Evolutionary conservation across 2,113 vertebrate species (phyloP), one percentile per base, ranked within the genome.

Genomic region (Percina caprodes): DNA sequence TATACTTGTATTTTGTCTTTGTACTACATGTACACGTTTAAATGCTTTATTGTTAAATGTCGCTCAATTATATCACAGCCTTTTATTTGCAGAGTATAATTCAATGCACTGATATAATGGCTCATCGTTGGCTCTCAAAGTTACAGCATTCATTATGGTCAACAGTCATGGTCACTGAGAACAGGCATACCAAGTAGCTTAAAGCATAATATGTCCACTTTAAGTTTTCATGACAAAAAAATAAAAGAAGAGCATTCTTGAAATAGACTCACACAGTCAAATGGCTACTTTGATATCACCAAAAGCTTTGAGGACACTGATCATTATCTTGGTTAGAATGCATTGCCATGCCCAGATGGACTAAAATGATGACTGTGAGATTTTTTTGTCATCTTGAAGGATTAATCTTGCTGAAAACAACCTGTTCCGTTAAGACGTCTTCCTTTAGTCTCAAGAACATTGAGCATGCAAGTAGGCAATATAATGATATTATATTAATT

Each of bases 321-420:
- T 79, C 62, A 56, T 63, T 61, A 77, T 73, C 55, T 69, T 8
- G 2, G 14, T 61, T 14, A n/a, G 52, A 69, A 52, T 60, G 21
- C 54, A n/a, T 59, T 69, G 49, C 33, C 21, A 18, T 61, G 30
- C 35, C 19, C 46, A 78, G 78, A 51, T 67, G 42, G n/a, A 60
- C 16, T 72, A 1, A 69, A 77, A 73, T 60, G 7, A 69, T 69
- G 55, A 72, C 2, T 48, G 11, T 65, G 67, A 63, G 61, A 72
- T 77, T 24, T 65, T 24, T 23, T 35, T 52, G 19, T 76, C 55
- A 52, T 45, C n/a, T 70, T 26, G 24, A 68, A 73, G 60, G 62
- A 52, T 58, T 62, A 55, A 51, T 21, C 24, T 42, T 42, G 14
- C 19, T 33, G 21, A 35, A 49, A 68, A 39, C 39, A 7, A 23